These are phyloP conservation scores for Brenthis daphne DNA, from an alignment of 2,888 invertebrate species.

Conservation along the genomic window DNA sequence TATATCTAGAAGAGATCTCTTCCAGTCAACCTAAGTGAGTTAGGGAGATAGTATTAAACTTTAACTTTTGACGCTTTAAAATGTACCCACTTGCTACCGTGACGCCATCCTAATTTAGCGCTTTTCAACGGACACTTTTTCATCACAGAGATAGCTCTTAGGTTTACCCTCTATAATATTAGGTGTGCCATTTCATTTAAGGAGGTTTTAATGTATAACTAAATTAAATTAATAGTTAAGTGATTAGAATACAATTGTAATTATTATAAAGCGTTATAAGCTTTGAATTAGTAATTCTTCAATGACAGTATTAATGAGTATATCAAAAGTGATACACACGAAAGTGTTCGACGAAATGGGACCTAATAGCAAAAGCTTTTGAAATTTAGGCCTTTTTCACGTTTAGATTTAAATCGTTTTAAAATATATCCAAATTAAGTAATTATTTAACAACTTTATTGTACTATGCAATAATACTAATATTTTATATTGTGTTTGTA, in stretches of 20 bases:
- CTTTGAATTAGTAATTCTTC: neutral
- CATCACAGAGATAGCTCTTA: too few species aligned
- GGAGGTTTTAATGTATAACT: neutral
- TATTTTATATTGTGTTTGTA: too few species aligned
- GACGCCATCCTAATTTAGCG: too few species aligned
- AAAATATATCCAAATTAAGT: neutral
- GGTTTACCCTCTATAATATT: constrained; percentile 17
- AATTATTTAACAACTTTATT: too few species aligned
- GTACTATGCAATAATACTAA: too few species aligned
- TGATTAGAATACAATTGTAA: neutral
- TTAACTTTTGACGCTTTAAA: too few species aligned
- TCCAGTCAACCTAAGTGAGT: too few species aligned
- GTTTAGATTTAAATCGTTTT: neutral
- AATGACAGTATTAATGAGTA: constrained; percentile 13
- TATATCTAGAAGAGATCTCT: too few species aligned
- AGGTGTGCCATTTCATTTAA: constrained; percentile 49
- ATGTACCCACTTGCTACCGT: too few species aligned
- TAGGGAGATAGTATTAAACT: too few species aligned
- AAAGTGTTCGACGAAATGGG: constrained; percentile 29
- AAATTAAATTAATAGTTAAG: too few species aligned
- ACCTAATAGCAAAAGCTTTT: constrained; percentile 17
- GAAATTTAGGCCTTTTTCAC: neutral
- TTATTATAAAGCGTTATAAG: neutral
- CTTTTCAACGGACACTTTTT: too few species aligned
- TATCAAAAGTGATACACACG: constrained; percentile 25